A percentile compares a stretch with the other conserved stretches of the same genome.
phyloP scores from a whole-genome alignment of 2,888 invertebrate genomes.

The Dynastes hyllus region DNA sequence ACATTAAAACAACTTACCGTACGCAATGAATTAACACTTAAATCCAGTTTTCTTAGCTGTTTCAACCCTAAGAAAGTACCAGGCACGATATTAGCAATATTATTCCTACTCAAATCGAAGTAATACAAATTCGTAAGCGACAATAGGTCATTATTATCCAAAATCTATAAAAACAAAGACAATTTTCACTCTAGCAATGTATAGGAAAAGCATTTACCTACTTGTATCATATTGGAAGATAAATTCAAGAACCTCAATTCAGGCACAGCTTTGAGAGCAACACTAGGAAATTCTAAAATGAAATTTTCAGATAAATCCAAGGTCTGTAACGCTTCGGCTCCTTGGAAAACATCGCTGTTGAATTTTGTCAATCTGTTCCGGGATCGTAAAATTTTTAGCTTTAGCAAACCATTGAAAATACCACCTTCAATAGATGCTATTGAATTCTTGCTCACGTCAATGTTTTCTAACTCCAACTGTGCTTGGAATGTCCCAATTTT shows the following conservation, averaged over 20 bases:
- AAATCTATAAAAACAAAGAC: conserved; percentile 74
- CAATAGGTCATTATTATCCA: conserved; percentile 83
- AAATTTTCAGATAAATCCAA: conserved; percentile 92
- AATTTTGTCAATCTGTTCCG: conserved; percentile 86
- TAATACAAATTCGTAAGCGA: conserved; percentile 80
- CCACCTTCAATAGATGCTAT: conserved; percentile 84
- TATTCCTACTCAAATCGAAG: conserved; percentile 89
- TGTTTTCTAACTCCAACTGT: conserved; percentile 80
- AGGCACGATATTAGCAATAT: conserved; percentile 85
- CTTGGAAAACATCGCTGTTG: conserved; percentile 89
- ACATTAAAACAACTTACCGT: conserved; percentile 75
- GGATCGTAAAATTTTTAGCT: conserved; percentile 80
- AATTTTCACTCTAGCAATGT: not conserved
- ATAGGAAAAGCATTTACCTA: conserved; percentile 67
- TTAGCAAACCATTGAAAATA: conserved; percentile 80
- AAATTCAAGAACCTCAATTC: conserved; percentile 84
- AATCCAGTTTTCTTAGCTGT: conserved; percentile 82
- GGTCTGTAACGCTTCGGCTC: conserved; percentile 83
- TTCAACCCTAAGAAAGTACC: conserved; percentile 87
- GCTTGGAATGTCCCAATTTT: conserved; percentile 81
- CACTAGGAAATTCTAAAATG: conserved; percentile 85
- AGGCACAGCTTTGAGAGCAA: conserved; percentile 81
- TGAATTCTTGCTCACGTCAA: conserved; percentile 87
- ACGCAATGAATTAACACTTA: conserved; percentile 89
- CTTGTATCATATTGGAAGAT: conserved; percentile 90